Evolutionary conservation across 2,888 invertebrate genomes (phyloP), one percentile per base, ranked within the genome.

Genomic region (Dascillus cervinus): DNA sequence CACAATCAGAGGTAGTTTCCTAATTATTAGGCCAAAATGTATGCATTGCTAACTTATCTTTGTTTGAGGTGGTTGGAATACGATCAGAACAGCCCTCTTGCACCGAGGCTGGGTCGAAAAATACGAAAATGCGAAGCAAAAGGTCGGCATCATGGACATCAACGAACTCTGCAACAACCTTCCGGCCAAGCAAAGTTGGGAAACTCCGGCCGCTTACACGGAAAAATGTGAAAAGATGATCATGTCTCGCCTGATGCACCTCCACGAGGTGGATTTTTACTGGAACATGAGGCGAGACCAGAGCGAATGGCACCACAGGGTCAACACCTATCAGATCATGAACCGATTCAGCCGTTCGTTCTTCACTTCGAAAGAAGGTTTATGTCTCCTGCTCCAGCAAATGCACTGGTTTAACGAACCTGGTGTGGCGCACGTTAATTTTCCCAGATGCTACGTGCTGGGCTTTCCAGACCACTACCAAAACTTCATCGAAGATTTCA

Each of bases 291-390:
- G 86, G 43, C 77, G 85, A 36, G 90, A 91, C 45, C 82, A 80
- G 63, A 77, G 79, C 42, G 85, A 87, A 49, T 80, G 83, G 75
- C 75, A 70, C 26, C 65, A 67, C 32, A 60, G 69, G 29, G 65
- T 79, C 9, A 71, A 70, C 47, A 75, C 75, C 35, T 72, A 77
- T 22, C 83, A 83, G 58, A 69, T 82, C 31, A 78, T 84, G 52
- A 81, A 80, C 61, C 81, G 92, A 52, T 92, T 86, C 62, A 82
- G 82, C 46, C 76, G 86, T 50, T 88, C 90, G 1, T 75, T 83
- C 29, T 94, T 94, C 57, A 92, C 94, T 1, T 90, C 92, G 0
- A 95, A 95, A 72, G 91, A 91, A 61, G 89, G 89, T 2, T 63
- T 90, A 15, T 85, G 86, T 43, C 69, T 76, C 11, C 79, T 82